Evolutionary conservation across 2,113 vertebrate genomes (phyloP).

Genomic region (Dipodomys spectabilis): DNA sequence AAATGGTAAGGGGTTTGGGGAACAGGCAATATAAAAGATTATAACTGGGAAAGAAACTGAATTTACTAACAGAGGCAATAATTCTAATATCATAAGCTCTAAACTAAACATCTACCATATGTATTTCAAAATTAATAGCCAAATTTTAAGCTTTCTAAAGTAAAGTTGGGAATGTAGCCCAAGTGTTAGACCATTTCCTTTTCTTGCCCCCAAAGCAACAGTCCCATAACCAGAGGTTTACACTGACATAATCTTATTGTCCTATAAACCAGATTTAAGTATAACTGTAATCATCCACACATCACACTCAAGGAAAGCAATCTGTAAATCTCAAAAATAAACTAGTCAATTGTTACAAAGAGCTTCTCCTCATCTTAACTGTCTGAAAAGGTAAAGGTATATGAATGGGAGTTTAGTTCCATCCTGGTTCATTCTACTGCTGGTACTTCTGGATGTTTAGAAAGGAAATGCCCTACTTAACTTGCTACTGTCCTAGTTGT

Average conservation of each 20-base stretch:
- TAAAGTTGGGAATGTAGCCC: neutral
- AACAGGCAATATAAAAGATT: conserved; percentile 13
- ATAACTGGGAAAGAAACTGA: neutral
- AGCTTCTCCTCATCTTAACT: neutral
- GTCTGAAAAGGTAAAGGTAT: neutral
- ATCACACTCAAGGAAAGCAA: neutral
- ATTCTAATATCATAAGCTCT: neutral
- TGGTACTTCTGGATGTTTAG: neutral
- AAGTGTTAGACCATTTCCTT: neutral
- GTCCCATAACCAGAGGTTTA: accelerated
- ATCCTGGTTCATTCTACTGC: neutral
- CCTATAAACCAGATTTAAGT: neutral
- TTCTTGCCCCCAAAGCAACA: neutral
- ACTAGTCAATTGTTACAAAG: neutral
- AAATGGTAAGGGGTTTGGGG: neutral
- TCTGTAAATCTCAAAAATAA: conserved; percentile 10
- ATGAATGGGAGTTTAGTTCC: neutral
- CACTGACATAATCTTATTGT: neutral
- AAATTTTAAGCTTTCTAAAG: neutral
- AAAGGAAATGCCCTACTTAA: conserved; percentile 68
- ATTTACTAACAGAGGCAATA: neutral
- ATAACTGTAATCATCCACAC: neutral
- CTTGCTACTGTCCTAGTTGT: conserved; percentile 54
- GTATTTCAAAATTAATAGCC: neutral
- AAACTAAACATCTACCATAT: neutral